Percentiles rank a stretch among this genome's conserved stretches.
These are phyloP conservation scores for Omphaloscelis lunosa DNA, from an alignment of 2,888 invertebrate species.

Conservation along the genomic window DNA sequence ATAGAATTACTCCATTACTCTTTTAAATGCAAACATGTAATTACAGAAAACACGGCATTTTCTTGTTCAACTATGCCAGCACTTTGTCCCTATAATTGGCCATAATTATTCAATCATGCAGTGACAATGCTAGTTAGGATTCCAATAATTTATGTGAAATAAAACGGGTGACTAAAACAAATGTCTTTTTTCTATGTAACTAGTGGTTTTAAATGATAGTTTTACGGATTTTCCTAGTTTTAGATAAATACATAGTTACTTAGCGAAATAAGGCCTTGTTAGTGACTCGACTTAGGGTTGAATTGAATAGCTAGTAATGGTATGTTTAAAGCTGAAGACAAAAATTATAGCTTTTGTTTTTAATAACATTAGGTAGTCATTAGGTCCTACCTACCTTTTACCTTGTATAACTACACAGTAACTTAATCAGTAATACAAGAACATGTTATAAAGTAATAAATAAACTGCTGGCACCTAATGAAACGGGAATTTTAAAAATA, in stretches of 20 bases:
- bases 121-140: slow-evolving; percentile 38
- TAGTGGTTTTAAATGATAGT: slow-evolving; percentile 3
- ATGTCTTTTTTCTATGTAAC: background rate
- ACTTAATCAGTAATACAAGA: background rate
- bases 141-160: slow-evolving; percentile 32
- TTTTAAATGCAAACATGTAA: slow-evolving; percentile 26
- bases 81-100: slow-evolving; percentile 40
- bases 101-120: slow-evolving; percentile 52
- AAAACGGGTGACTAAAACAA: background rate
- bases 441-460: background rate
- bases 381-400: background rate
- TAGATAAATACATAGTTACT: background rate
- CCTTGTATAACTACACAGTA: background rate
- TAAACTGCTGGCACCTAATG: background rate
- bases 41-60: slow-evolving; percentile 40
- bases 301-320: background rate
- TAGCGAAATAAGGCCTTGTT: background rate
- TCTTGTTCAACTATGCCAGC: slow-evolving; percentile 36
- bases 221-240: background rate
- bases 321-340: background rate
- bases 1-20: slow-evolving; percentile 25
- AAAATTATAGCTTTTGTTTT: background rate
- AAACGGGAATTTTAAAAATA: background rate
- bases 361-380: background rate
- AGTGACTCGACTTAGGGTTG: background rate